These are phyloP conservation scores for Drosophila histrio DNA, from an alignment of 2,888 invertebrate species.

Conservation along the genomic window DNA sequence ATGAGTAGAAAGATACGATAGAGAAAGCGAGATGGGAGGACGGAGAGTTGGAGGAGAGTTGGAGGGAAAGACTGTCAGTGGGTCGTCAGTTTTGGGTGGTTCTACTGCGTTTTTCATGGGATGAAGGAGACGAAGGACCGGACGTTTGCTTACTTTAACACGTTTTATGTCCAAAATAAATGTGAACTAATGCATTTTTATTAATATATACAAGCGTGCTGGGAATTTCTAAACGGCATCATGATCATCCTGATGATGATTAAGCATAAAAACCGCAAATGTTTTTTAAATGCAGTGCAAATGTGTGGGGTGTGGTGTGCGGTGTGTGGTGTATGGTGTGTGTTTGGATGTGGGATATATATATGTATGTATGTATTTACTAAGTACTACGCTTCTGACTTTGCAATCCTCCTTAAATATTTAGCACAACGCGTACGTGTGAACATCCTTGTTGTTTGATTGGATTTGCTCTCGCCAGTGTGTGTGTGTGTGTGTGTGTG, in stretches of 20 bases:
- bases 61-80: slow-evolving; percentile 3
- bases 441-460: slow-evolving; percentile 55
- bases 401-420: slow-evolving; percentile 63
- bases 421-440: slow-evolving; percentile 66
- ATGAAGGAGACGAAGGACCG: slow-evolving; percentile 42
- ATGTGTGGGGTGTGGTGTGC: slow-evolving; percentile 39
- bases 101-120: slow-evolving; percentile 40
- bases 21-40: not conserved
- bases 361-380: slow-evolving; percentile 19
- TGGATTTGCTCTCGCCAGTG: slow-evolving; percentile 38
- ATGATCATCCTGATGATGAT: slow-evolving; percentile 67
- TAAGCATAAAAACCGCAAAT: slow-evolving; percentile 82
- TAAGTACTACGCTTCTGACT: slow-evolving; percentile 42
- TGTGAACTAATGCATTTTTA: slow-evolving; percentile 82
- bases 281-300: slow-evolving; percentile 81
- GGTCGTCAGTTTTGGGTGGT: slow-evolving; percentile 27
- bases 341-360: not conserved
- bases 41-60: not conserved
- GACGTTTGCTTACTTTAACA: slow-evolving; percentile 67
- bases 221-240: slow-evolving; percentile 60
- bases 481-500: not conserved
- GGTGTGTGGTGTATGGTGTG: not conserved
- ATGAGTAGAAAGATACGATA: slow-evolving; percentile 46
- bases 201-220: slow-evolving; percentile 79
- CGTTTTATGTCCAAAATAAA: slow-evolving; percentile 79